phyloP scores from a whole-genome alignment of 2,888 invertebrate species.

The Coenonympha arcania region DNA sequence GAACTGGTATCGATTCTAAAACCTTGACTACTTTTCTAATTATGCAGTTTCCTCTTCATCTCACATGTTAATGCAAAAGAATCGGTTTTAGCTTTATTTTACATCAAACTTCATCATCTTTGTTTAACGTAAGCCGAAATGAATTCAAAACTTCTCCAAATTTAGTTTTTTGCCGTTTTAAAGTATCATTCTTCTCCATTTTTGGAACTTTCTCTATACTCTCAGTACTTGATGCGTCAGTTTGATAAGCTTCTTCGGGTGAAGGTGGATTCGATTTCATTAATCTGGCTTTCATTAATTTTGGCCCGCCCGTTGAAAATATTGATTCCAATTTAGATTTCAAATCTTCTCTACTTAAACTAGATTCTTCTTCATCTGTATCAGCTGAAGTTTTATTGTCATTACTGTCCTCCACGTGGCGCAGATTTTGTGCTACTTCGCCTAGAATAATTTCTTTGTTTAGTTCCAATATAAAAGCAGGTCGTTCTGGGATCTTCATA shows the following conservation, averaged over 20 bases:
- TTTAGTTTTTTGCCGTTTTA: slow-evolving; percentile 60
- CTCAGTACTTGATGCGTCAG: slow-evolving; percentile 51
- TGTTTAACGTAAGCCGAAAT: slow-evolving; percentile 55
- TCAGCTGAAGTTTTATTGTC: slow-evolving; percentile 30
- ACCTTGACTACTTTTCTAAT: background rate
- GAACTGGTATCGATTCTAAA: slow-evolving; percentile 32
- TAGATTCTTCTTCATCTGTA: slow-evolving; percentile 41
- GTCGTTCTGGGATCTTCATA: slow-evolving; percentile 37
- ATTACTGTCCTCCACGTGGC: slow-evolving; percentile 38
- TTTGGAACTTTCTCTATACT: slow-evolving; percentile 55
- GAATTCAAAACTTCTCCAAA: slow-evolving; percentile 64
- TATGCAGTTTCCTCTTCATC: too few relatives aligned
- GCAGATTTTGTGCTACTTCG: slow-evolving; percentile 42
- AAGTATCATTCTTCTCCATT: slow-evolving; percentile 62
- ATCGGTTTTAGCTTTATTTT: background rate
- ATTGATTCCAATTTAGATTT: slow-evolving; percentile 62
- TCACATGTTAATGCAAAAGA: background rate
- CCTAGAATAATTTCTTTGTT: slow-evolving; percentile 54
- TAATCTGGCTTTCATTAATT: slow-evolving; percentile 46
- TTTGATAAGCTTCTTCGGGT: slow-evolving; percentile 54
- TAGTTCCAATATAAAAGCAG: slow-evolving; percentile 48
- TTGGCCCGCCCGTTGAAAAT: slow-evolving; percentile 54
- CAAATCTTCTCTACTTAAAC: slow-evolving; percentile 55
- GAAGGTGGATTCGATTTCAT: slow-evolving; percentile 59
- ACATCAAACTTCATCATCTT: slow-evolving; percentile 49